phyloP scores from a whole-genome alignment of 2,888 invertebrate species.

The Leucania comma region DNA sequence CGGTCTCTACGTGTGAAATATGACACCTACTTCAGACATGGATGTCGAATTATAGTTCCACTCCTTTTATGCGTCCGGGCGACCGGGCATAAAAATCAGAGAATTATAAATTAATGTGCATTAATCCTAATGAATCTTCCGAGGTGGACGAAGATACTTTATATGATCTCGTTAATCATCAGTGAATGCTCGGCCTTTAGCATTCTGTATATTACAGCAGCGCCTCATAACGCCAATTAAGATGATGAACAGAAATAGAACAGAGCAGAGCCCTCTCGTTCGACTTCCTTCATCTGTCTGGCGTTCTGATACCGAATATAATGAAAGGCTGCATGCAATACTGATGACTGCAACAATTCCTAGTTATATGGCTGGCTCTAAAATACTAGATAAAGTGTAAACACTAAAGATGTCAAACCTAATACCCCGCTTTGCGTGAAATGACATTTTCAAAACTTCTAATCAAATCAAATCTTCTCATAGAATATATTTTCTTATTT shows the following conservation, averaged over 20 bases:
- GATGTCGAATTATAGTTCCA: conserved; percentile 33
- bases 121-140: conserved; percentile 42
- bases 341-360: not conserved
- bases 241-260: conserved; percentile 58
- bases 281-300: conserved; percentile 21
- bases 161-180: conserved; percentile 46
- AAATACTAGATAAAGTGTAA: not conserved
- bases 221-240: conserved; percentile 58
- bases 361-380: not conserved
- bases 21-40: conserved; percentile 21
- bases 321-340: conserved; percentile 6
- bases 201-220: conserved; percentile 34
- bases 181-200: conserved; percentile 52
- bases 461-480: too few relatives aligned
- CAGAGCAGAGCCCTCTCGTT: conserved; percentile 12
- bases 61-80: conserved; percentile 24
- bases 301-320: conserved; percentile 15
- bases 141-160: conserved; percentile 42
- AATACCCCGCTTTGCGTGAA: not conserved
- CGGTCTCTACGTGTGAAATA: conserved; percentile 13
- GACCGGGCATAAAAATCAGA: conserved; percentile 37
- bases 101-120: conserved; percentile 48
- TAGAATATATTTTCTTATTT: conserved; percentile 35
- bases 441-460: not conserved
- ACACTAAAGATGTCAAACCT: not conserved